A percentile compares a stretch with the other conserved stretches of the same genome.
phyloP scores from a whole-genome alignment of 2,113 vertebrate genomes.

The Tichodroma muraria region DNA sequence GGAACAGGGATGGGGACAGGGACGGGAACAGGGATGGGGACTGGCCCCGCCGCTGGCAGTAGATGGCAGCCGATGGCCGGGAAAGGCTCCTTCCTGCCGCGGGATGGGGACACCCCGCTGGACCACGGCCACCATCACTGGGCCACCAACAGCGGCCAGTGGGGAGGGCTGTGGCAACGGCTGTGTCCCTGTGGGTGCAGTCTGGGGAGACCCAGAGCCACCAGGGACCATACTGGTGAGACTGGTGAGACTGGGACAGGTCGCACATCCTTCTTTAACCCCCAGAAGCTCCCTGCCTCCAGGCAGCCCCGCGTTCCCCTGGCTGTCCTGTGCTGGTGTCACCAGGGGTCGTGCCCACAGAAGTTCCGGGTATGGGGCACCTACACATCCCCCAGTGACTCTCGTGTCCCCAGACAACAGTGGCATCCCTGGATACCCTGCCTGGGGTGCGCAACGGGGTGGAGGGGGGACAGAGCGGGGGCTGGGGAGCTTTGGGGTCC shows the following conservation, averaged over 20 bases:
- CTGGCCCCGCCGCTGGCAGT: not conserved
- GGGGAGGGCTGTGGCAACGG: not conserved
- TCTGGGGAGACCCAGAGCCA: not conserved
- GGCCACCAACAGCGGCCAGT: not conserved
- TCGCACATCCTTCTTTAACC: not conserved
- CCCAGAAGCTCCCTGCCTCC: not conserved
- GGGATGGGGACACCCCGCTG: not conserved
- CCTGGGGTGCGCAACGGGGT: accelerated
- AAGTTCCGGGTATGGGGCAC: not conserved
- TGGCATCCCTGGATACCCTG: accelerated
- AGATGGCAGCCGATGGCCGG: not conserved
- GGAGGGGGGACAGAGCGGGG: accelerated
- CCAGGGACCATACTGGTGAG: not conserved
- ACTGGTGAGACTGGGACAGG: not conserved
- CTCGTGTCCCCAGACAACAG: not conserved
- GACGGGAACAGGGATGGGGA: not conserved
- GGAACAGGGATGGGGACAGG: no score
- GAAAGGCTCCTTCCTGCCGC: not conserved
- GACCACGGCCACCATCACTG: not conserved
- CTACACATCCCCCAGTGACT: accelerated
- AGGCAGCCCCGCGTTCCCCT: not conserved
- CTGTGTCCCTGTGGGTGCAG: not conserved
- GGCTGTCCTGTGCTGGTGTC: not conserved
- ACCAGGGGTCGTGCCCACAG: not conserved
- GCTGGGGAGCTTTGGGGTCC: not conserved